Evolutionary conservation across 2,888 invertebrate genomes (phyloP), one percentile per base, ranked within the genome.

Genomic region (Lamproptera curius): DNA sequence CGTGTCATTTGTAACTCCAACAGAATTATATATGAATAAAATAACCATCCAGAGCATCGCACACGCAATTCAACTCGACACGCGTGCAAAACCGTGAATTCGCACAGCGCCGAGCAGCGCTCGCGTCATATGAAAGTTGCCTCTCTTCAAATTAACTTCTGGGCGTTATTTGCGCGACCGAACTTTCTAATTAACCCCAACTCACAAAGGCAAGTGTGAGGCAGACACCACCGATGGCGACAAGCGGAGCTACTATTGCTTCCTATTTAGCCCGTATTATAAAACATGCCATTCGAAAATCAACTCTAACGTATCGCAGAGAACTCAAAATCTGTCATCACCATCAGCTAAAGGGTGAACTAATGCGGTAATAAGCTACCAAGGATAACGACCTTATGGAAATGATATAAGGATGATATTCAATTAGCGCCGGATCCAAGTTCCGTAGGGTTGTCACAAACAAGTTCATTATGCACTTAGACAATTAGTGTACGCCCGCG

Each of bases 391-490:
- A n/a, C n/a, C n/a, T n/a, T n/a, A n/a, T n/a, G n/a, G n/a, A n/a
- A n/a, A n/a, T n/a, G n/a, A n/a, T n/a, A n/a, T n/a, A n/a, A n/a
- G n/a, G n/a, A n/a, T n/a, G n/a, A n/a, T n/a, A n/a, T n/a, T n/a
- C 43, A 46, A 42, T 57, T 66, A 55, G 15, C 47, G 13, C 36
- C 35, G 26, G 42, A 57, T 60, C 53, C 59, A 67, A 69, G 60
- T 65, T 65, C 58, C 59, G 60, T 66, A 80, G 76, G 79, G 80
- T 68, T 79, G 76, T 67, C 69, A 65, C 70, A 71, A 76, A 83
- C 70, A 83, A 83, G 82, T 82, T 84, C 74, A 82, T 85, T 85
- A 85, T 83, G 72, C 83, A 85, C 85, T 85, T 85, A 84, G 75
- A 84, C 83, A 85, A 85, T 85, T 83, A 85, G 75, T 84, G 85